Evolutionary conservation across 2,113 vertebrate genomes (phyloP).

Genomic region (Podarcis cretensis): DNA sequence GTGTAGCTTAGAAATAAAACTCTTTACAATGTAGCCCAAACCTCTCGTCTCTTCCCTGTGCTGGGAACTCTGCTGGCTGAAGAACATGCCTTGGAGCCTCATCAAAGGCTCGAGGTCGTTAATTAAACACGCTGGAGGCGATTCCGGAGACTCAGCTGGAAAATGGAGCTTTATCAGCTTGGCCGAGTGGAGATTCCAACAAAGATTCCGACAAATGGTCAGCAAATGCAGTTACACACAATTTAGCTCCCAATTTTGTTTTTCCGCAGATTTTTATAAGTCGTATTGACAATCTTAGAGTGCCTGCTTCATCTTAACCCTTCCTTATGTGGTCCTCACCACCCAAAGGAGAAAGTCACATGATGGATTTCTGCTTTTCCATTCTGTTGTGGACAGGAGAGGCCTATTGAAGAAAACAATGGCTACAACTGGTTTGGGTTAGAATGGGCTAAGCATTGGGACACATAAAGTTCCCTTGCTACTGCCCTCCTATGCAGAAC

Average conservation of each 20-base stretch:
- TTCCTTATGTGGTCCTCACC: neutral
- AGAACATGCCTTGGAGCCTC: no score
- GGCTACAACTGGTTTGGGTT: neutral
- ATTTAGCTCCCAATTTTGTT: neutral
- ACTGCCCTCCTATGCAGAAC: neutral
- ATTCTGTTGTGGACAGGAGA: neutral
- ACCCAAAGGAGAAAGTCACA: neutral
- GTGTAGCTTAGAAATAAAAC: no score
- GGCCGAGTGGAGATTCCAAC: no score
- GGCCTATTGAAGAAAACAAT: neutral
- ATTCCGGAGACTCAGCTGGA: no score
- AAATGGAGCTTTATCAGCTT: no score
- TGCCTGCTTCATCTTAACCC: neutral
- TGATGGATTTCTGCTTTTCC: neutral
- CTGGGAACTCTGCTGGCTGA: no score
- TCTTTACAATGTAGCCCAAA: no score
- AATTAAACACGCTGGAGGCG: no score
- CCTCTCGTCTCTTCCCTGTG: no score
- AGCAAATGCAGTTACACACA: neutral
- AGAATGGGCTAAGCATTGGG: neutral
- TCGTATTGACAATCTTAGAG: neutral
- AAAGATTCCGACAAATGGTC: neutral
- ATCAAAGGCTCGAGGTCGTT: no score
- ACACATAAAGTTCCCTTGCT: neutral
- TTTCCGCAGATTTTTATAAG: neutral